Base-by-base conservation (phyloP, 2,888 invertebrate species). In the Apodemia zela region DNA sequence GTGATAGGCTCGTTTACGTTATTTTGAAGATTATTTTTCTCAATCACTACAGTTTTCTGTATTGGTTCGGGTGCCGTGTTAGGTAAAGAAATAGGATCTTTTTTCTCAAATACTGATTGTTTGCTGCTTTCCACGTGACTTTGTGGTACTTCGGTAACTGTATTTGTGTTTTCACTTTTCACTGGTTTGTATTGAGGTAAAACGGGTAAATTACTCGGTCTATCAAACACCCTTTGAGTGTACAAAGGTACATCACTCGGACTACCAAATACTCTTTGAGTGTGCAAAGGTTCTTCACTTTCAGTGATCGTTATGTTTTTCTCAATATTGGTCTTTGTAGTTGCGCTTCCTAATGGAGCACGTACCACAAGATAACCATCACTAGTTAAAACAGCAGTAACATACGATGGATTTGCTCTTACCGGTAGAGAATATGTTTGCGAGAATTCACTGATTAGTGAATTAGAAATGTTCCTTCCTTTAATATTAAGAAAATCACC, bases 291-390 rank as follows among this genome's bases (percentile, higher is more conserved):
- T n/a, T 58, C 45, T 11, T 47, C 33, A 45, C 54, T 63, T 59
- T 58, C 62, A n/a, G 47, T 18, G 0, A 63, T 63, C 5, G 59
- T 10, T 59, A 63, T 47, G 13, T 58, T 47, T 47, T 63, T 63
- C 13, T 63, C 59, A 15, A 33, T 59, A 29, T 63, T 59, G 15
- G 8, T 63, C 1, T 45, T 45, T 47, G 59, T 59, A 6, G 13
- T 13, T 45, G 42, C 42, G 11, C 42, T 45, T n/a, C 42, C 42
- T 45, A 45, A 59, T 49, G 67, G 65, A 5, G 65, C 63, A 15
- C 62, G 59, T 8, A 67, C 51, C 15, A 67, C 65, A 38, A 67
- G 60, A 62, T 63, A 65, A n/a, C 58, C 62, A 65, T 67, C 67
- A 64, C 51, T 65, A 33, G 62, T 63, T n/a, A 63, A 33, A 47